Evolutionary conservation across 37 sponge, comb jelly and placozoan genomes (phyloP), one percentile per base, ranked within the genome.

Genomic region (Spongilla lacustris): DNA sequence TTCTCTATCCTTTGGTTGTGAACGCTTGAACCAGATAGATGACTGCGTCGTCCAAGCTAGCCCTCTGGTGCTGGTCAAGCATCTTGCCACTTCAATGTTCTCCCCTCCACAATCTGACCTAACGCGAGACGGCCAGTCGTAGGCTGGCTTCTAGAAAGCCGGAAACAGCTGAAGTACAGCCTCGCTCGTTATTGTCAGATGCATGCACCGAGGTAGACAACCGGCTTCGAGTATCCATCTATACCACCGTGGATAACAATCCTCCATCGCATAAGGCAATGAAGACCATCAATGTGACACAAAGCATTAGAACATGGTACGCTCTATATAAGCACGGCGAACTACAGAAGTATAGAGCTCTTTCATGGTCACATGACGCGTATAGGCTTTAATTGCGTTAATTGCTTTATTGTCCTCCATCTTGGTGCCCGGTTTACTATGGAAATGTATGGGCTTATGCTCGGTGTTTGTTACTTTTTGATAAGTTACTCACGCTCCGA

Each of bases 281-380:
- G 81, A 25, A 81, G 38, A 36, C 81, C 81, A 81, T 81, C 81
- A 25, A 81, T 81, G 23, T 81, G 81, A 71, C 81, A 81, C 36
- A 81, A 67, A 22, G 80, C 68, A 67, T 80, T 66, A 9, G 81
- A 68, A 34, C 23, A 67, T 36, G 81, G 36, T 11, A 81, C 81
- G 68, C n/a, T 81, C n/a, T n/a, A n/a, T n/a, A n/a, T 81, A 81
- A 25, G 34, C 36, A 25, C 81, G 69, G 34, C 81, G 69, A 81
- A 24, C 33, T 9, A 81, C 70, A 69, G 70, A 32, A 24, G 41
- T 67, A 35, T n/a, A n/a, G n/a, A n/a, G n/a, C n/a, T n/a, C n/a
- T n/a, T n/a, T n/a, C n/a, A n/a, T n/a, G n/a, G n/a, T n/a, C n/a
- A n/a, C n/a, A n/a, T n/a, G n/a, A n/a, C n/a, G 69, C n/a, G n/a